Base-by-base conservation (phyloP, 2,888 invertebrate genomes). In the Tipula vernalis region DNA sequence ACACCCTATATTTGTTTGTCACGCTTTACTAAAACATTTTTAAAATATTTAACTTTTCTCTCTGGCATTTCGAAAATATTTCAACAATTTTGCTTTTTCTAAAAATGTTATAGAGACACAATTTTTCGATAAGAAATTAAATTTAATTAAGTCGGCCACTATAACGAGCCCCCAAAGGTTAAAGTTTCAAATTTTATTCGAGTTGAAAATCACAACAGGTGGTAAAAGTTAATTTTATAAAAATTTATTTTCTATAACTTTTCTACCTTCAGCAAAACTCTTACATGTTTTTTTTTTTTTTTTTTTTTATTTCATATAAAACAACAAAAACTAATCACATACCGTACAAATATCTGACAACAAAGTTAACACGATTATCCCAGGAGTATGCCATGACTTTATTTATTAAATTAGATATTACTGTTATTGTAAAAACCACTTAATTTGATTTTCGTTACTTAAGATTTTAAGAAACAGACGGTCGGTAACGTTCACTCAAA, bases 291-390 rank as follows among this genome's bases (percentile, higher is more conserved):
- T n/a, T 3, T 84, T 39, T 47, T n/a, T 47, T 47, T 28, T 1
- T 28, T 28, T 28, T 28, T 28, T 28, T 28, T 28, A 28, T 28
- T 28, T 28, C 28, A 57, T 36, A 84, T 15, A 13, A 28, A 41
- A 85, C 10, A 85, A 84, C 5, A 85, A 85, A n/a, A 18, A 18
- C 15, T 18, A 85, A 42, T 18, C 15, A 91, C 91, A 94, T 92
- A 96, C 96, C 96, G 90, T 96, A 96, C 89, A 96, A 94, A 92
- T 95, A 95, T 91, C 94, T 94, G 89, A 96, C 96, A 90, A 96
- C 95, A 91, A 96, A 96, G 90, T 94, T 94, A 88, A 96, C 96
- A 90, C 96, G 94, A 92, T 95, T 96, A 90, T 96, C 95, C 96
- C 96, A 96, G 90, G 94, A 94, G 92, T 96, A 96, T 87, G 96